Conservation (phyloP, 2,797 vertebrate species). For the Microctenopoma lineatum region DNA sequence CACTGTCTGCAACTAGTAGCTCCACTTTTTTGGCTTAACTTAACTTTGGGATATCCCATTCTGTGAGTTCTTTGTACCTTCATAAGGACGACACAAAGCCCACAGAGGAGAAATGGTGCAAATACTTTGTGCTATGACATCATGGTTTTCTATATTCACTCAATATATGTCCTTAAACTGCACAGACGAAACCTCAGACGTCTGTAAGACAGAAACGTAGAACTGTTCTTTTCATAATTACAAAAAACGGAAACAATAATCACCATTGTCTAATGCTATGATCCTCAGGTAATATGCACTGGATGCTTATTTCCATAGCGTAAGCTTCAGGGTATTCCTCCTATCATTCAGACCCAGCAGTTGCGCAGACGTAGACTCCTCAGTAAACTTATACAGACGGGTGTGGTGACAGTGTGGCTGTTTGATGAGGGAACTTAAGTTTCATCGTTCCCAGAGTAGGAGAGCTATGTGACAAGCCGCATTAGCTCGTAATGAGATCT, state of each 20-base stretch:
- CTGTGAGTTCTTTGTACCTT: too few relatives aligned
- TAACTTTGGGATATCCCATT: too few relatives aligned
- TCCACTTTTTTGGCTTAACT: too few relatives aligned
- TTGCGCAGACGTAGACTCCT: slow-evolving; percentile 56
- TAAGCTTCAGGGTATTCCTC: slow-evolving; percentile 53
- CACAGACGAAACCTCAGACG: too few relatives aligned
- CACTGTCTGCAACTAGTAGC: too few relatives aligned
- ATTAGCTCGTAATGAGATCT: slow-evolving; percentile 79
- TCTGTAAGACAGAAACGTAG: too few relatives aligned
- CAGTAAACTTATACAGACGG: slow-evolving; percentile 56
- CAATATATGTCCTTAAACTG: too few relatives aligned
- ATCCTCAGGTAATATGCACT: slow-evolving; percentile 8
- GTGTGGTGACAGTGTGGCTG: slow-evolving; percentile 61
- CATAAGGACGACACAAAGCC: too few relatives aligned
- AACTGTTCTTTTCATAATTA: not conserved
- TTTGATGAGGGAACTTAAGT: slow-evolving; percentile 75
- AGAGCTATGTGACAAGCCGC: slow-evolving; percentile 67
- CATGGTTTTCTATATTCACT: too few relatives aligned
- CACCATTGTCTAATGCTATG: slow-evolving; percentile 19
- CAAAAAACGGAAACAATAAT: not conserved
- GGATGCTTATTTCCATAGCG: slow-evolving; percentile 50
- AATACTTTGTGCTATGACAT: too few relatives aligned
- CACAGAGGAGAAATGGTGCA: too few relatives aligned
- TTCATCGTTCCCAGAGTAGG: slow-evolving; percentile 52
- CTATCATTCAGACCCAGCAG: slow-evolving; percentile 40